Conservation (phyloP, 2,113 vertebrate species). For the Platanista minor region DNA sequence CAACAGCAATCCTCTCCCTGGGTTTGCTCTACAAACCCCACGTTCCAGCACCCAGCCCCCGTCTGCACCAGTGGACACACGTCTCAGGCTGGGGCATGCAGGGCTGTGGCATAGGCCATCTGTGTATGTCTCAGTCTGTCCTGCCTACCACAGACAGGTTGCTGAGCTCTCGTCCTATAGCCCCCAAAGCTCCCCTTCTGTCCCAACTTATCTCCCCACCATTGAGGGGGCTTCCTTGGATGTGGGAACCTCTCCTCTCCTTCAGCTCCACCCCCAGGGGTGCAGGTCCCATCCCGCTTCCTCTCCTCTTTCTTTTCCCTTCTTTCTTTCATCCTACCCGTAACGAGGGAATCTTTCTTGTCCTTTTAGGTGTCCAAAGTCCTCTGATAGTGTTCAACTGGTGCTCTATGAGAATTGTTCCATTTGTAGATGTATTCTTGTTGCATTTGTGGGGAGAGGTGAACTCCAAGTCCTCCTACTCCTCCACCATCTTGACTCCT, state of each 20-base stretch:
- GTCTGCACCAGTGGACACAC: not conserved
- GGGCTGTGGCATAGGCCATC: not conserved
- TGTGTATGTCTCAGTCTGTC: not conserved
- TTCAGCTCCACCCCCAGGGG: not conserved
- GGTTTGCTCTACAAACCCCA: not conserved
- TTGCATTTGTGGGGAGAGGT: not conserved
- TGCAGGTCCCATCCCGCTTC: not conserved
- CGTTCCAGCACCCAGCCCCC: not conserved
- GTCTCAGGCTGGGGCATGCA: not conserved
- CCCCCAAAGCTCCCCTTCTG: not conserved
- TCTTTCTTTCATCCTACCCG: not conserved
- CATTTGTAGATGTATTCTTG: not conserved
- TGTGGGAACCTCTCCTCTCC: not conserved
- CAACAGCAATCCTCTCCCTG: not conserved
- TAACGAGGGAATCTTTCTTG: not conserved
- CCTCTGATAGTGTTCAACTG: not conserved
- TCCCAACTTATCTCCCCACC: not conserved
- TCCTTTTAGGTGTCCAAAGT: not conserved
- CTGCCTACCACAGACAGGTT: not conserved
- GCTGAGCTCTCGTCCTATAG: not conserved
- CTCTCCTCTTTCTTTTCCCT: not conserved
- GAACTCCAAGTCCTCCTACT: not conserved
- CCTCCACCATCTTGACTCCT: not conserved
- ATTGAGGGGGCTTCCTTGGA: not conserved
- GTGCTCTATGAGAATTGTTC: not conserved